Conservation (phyloP, 2,113 vertebrate species). For the Psittacula cyanocephala region DNA sequence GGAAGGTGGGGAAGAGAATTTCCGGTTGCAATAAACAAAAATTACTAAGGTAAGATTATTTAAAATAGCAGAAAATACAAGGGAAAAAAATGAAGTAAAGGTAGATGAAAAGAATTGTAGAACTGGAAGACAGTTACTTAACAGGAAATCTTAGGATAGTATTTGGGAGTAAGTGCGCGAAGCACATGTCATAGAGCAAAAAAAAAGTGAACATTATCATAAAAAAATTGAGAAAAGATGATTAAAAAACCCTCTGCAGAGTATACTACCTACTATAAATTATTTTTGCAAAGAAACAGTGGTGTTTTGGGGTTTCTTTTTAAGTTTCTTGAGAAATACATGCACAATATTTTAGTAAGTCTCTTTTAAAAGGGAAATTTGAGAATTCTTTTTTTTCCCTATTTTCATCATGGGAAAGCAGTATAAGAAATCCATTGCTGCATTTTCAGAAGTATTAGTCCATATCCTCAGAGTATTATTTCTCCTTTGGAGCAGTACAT, state of each 20-base stretch:
- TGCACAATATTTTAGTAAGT: not conserved
- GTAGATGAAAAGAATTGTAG: not conserved
- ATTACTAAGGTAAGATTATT: not conserved
- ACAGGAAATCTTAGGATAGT: not conserved
- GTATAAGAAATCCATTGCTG: not conserved
- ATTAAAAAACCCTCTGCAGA: not conserved
- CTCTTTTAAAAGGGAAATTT: not conserved
- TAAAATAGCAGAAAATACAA: not conserved
- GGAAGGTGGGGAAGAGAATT: not conserved
- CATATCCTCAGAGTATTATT: not conserved
- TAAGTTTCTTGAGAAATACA: not conserved
- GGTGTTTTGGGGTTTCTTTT: not conserved
- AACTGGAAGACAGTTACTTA: not conserved
- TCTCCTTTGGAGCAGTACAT: not conserved
- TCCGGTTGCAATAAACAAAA: not conserved
- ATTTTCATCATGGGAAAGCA: not conserved
- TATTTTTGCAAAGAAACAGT: not conserved
- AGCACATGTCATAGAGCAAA: accelerated
- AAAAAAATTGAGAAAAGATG: not conserved
- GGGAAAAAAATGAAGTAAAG: not conserved
- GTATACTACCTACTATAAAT: not conserved
- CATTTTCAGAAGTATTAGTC: not conserved
- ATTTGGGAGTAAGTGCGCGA: not conserved
- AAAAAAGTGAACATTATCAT: accelerated
- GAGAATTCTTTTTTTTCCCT: not conserved